Evolutionary conservation across 2,797 vertebrate species (phyloP).

Genomic region (Rallus crepitans): DNA sequence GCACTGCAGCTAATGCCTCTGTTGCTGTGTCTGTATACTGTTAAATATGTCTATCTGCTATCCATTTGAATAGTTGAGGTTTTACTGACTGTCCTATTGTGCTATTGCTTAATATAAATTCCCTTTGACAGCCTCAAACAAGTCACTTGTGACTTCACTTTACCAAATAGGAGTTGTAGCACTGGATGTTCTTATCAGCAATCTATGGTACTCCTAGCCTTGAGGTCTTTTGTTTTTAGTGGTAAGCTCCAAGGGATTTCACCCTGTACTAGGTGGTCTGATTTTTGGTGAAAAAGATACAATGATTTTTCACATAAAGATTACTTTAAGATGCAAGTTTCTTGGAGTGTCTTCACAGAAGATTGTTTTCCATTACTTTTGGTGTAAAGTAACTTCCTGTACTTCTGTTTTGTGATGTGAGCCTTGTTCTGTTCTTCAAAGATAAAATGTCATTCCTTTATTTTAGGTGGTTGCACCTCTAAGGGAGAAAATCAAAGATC

Average conservation of each 20-base stretch:
- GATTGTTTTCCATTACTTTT: neutral
- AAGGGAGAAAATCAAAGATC: conserved; percentile 94
- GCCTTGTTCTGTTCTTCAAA: neutral
- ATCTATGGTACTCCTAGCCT: neutral
- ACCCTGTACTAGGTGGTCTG: neutral
- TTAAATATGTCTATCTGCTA: neutral
- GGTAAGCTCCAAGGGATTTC: neutral
- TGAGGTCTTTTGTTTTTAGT: neutral
- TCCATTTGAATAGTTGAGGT: neutral
- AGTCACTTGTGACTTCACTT: neutral
- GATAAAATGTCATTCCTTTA: conserved; percentile 25
- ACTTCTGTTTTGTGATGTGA: neutral
- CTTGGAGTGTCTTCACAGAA: neutral
- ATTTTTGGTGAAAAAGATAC: neutral
- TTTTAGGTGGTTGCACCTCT: conserved; percentile 92
- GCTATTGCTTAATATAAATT: neutral
- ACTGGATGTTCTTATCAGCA: neutral
- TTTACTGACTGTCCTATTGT: neutral
- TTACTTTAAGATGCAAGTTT: neutral
- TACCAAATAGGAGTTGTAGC: neutral
- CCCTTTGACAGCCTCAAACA: neutral
- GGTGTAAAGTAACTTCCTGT: neutral
- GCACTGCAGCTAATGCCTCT: neutral
- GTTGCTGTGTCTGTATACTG: neutral
- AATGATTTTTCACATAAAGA: neutral